A percentile compares a stretch with the other conserved stretches of the same genome.
phyloP scores from a whole-genome alignment of 2,113 vertebrate species.

The Clarias gariepinus region DNA sequence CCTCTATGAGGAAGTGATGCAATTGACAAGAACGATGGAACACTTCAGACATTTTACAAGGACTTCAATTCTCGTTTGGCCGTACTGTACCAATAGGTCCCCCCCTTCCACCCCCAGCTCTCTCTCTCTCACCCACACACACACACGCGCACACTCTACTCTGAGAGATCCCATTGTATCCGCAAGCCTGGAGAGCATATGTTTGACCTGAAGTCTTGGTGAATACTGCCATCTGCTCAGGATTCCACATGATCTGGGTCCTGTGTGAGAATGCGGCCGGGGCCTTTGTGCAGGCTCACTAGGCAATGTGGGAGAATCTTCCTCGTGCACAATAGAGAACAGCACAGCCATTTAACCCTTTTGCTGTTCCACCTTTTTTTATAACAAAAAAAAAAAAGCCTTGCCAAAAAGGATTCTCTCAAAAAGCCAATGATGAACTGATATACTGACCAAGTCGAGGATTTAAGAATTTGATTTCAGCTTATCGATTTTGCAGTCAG shows the following conservation, averaged over 20 bases:
- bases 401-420: slow-evolving; percentile 15
- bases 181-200: slow-evolving; percentile 50
- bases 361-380: slow-evolving; percentile 14
- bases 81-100: slow-evolving; percentile 41
- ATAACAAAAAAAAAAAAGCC: no score
- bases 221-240: slow-evolving; percentile 58
- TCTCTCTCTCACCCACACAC: neutral
- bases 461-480: slow-evolving; percentile 26
- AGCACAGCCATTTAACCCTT: slow-evolving; percentile 52
- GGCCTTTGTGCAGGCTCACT: slow-evolving; percentile 53
- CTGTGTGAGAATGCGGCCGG: slow-evolving; percentile 49
- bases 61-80: neutral
- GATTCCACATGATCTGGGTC: slow-evolving; percentile 51
- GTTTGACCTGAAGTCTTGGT: slow-evolving; percentile 49
- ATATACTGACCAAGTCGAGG: slow-evolving; percentile 30
- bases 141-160: neutral
- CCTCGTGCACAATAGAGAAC: slow-evolving; percentile 47
- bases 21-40: neutral
- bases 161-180: slow-evolving; percentile 50
- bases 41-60: neutral
- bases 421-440: slow-evolving; percentile 38
- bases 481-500: neutral
- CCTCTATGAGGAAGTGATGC: neutral
- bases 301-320: slow-evolving; percentile 58
- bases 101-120: slow-evolving; percentile 14